Evolutionary conservation across 2,888 invertebrate genomes (phyloP), one percentile per base, ranked within the genome.

Genomic region (Lysandra bellargus): DNA sequence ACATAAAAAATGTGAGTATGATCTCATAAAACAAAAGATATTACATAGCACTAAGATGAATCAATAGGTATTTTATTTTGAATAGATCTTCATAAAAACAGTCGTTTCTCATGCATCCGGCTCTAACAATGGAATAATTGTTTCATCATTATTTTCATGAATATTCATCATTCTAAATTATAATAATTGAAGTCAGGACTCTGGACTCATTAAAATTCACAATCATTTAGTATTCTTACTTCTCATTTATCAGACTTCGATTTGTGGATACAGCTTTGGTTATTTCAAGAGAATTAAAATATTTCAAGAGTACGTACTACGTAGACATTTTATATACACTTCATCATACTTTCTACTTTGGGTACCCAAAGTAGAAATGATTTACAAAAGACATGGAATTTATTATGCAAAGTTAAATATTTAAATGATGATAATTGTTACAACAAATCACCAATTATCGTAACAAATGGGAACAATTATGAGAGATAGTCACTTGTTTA

Each of bases 401-500:
- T 30, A 69, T 30, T 12, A 33, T 37, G 12, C 0, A 5, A 69
- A 4, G 23, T 23, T 12, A 30, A 69, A 14, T 69, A 69, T 33
- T 33, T 69, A 17, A 69, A 69, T 23, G 33, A 69, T 33, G 33
- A 69, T 69, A 69, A 69, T 12, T 69, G 14, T 33, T 5, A 69
- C 14, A 69, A 69, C 33, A 69, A 33, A 69, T 69, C 14, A 69
- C 69, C 33, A 33, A 69, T 17, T 57, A 57, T 76, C 76, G 53
- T 53, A 76, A 49, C 75, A 76, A 76, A 76, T 53, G 75, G 75
- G 53, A 53, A 30, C 76, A 53, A 33, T 57, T 76, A 33, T 33
- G 53, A 76, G 76, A 33, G 76, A 76, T 76, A 76, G 76, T 57
- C 53, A 76, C 33, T 76, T 57, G 76, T 76, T 76, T 76, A 76